Conservation (phyloP, 2,113 vertebrate genomes). For the Anguilla rostrata region DNA sequence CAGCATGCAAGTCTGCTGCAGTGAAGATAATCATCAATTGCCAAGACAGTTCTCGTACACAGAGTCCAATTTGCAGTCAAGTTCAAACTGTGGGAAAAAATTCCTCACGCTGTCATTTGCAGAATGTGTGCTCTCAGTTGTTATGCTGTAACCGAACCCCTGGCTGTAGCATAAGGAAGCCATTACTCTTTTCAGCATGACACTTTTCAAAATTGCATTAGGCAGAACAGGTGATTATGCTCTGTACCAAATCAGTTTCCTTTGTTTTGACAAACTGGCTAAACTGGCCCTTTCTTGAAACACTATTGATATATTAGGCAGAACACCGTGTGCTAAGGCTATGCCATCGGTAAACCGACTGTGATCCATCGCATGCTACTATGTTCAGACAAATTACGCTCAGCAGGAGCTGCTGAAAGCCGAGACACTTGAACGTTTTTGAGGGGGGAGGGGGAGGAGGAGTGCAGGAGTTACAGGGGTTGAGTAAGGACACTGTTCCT, state of each 20-base stretch:
- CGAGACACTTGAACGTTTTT: constrained; percentile 40
- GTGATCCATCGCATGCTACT: constrained; percentile 37
- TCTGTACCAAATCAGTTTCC: background rate
- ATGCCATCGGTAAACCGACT: constrained; percentile 24
- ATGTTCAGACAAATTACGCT: constrained; percentile 38
- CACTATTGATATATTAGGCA: constrained; percentile 14
- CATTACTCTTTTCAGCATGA: background rate
- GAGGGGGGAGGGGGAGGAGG: background rate
- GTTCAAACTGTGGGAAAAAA: background rate
- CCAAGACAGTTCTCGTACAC: background rate
- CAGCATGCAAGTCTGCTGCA: background rate
- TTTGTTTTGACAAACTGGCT: background rate
- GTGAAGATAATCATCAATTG: background rate
- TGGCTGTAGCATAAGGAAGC: background rate
- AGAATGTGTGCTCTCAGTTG: background rate
- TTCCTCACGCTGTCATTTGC: background rate
- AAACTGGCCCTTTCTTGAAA: constrained; percentile 7
- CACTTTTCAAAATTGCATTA: background rate
- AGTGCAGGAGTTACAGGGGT: constrained; percentile 48
- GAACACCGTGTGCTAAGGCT: background rate
- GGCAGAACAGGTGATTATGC: constrained; percentile 1
- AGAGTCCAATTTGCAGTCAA: background rate
- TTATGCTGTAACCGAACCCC: background rate
- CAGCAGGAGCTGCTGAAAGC: constrained; percentile 39
- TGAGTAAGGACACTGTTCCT: constrained; percentile 53